Evolutionary conservation across 2,888 invertebrate species (phyloP), one percentile per base, ranked within the genome.

Genomic region (Drosophila affinis): DNA sequence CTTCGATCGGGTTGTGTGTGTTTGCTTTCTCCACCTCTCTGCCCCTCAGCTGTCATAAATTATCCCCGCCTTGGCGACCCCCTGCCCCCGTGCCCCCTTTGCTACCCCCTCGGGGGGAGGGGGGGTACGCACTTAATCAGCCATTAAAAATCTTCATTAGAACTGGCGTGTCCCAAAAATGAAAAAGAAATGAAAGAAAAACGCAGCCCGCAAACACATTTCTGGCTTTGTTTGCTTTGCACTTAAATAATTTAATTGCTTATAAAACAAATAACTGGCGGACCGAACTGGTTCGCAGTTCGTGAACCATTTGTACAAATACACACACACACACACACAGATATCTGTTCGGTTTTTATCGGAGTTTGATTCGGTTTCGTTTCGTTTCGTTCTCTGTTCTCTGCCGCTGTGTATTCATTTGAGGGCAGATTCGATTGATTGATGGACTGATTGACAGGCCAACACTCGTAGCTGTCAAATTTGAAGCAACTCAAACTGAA

Each of bases 391-490:
- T 72, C 59, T 76, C 27, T 77, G 70, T 84, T 72, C 56, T 76
- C 24, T 65, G 70, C 82, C 55, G 79, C 75, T 61, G 69, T 64
- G 53, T 53, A 67, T 63, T 65, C 59, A 56, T 64, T 64, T 58
- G 39, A 52, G 52, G 62, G 56, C 27, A 59, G 62, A 53, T 56
- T 77, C 71, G 78, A 74, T 76, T 72, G 72, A 68, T 60, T 64
- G 62, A 65, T 61, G 39, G 74, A 71, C 62, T 85, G 90, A 91
- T 89, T 91, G 91, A 91, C 91, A 90, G 90, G 72, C 88, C 85
- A 87, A 89, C 91, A 91, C 91, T 91, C 81, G 79, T 74, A 83
- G 79, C 91, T 91, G 91, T 91, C 91, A 90, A 81, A 89, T 78
- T 78, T 81, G 21, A 61, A 53, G 47, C 46, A 48, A 21, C 51